Percentiles rank a stretch among this genome's conserved stretches.
Conservation (phyloP, 2,113 vertebrate species). For the Megaceryle torquata region DNA sequence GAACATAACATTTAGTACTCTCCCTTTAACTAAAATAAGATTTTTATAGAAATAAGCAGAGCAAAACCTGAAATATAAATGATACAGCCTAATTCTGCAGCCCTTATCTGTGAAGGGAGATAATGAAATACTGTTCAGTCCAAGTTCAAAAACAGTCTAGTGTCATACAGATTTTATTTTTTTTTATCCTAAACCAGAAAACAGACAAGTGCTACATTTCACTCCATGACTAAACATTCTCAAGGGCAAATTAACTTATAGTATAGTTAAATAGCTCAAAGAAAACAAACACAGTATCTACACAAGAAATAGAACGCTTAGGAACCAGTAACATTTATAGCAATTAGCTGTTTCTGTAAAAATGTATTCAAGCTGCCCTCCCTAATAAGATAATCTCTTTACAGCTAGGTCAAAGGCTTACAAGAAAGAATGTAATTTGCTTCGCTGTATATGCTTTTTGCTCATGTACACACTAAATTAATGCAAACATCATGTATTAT, state of each 20-base stretch:
- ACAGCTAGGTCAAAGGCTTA: background rate
- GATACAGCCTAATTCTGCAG: background rate
- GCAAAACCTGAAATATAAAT: background rate
- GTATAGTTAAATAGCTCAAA: background rate
- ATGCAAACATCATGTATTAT: background rate
- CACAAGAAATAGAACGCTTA: background rate
- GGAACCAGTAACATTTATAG: background rate
- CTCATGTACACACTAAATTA: background rate
- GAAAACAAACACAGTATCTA: background rate
- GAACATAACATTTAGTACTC: background rate
- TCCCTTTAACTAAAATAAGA: background rate
- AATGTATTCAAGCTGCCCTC: background rate
- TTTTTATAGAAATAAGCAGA: background rate
- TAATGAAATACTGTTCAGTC: background rate
- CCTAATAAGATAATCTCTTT: background rate
- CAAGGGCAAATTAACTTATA: background rate
- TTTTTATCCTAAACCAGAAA: background rate
- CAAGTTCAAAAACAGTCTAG: background rate
- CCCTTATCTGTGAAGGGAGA: background rate
- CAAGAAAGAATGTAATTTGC: background rate
- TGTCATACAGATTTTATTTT: background rate
- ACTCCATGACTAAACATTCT: background rate
- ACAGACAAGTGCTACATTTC: background rate
- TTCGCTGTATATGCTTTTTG: background rate
- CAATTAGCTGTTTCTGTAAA: background rate